Evolutionary conservation across 2,113 vertebrate species (phyloP).

Genomic region (Benitochromis conjunctus): DNA sequence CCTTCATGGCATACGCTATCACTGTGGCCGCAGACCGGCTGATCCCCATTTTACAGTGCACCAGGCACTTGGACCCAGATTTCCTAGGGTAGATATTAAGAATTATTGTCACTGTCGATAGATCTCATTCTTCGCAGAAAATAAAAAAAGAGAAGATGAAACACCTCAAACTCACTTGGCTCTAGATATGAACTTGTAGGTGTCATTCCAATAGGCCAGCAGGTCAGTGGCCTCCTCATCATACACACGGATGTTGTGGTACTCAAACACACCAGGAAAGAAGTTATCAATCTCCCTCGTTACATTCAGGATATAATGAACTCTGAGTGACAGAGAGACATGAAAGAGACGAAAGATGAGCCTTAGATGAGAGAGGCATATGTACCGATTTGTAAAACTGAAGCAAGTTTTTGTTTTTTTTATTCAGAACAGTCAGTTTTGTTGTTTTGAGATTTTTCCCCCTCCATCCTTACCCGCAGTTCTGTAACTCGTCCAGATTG

Average conservation of each 20-base stretch:
- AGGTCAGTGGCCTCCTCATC: conserved; percentile 98
- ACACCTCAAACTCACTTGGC: conserved; percentile 83
- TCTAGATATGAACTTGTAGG: conserved; percentile 98
- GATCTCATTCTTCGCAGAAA: background rate
- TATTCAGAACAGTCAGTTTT: background rate
- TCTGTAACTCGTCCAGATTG: conserved; percentile 96
- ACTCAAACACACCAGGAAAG: conserved; percentile 95
- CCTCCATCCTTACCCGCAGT: conserved; percentile 81
- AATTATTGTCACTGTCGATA: background rate
- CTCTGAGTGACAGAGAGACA: conserved; percentile 70
- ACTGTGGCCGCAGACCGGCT: conserved; percentile 96
- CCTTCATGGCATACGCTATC: conserved; percentile 98
- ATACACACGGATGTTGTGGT: conserved; percentile 97
- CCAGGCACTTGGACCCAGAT: conserved; percentile 92
- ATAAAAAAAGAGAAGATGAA: background rate
- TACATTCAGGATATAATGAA: conserved; percentile 96
- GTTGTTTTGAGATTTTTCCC: background rate
- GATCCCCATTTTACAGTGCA: conserved; percentile 99
- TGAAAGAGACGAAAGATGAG: background rate
- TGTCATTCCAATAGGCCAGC: conserved; percentile 96
- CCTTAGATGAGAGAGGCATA: background rate
- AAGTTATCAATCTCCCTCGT: conserved; percentile 98
- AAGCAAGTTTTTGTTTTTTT: background rate
- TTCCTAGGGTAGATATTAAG: conserved; percentile 73
- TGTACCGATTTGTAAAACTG: background rate